phyloP scores from a whole-genome alignment of 2,888 invertebrate species.

The Yponomeuta sedellus region DNA sequence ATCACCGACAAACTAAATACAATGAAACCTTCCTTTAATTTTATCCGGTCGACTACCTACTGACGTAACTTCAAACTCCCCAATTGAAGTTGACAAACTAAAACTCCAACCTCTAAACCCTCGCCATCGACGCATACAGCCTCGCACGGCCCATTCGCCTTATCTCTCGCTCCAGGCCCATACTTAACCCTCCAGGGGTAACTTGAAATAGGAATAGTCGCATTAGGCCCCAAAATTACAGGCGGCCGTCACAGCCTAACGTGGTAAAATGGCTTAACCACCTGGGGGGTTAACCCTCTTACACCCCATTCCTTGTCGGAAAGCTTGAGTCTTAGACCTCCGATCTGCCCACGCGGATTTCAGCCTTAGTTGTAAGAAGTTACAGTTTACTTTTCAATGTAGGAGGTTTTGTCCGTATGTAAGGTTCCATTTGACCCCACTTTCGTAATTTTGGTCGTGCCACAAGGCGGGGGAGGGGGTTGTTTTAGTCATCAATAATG shows the following conservation, averaged over 20 bases:
- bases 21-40: too few relatives aligned
- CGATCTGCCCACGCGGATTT: conserved; percentile 20
- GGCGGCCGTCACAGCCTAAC: conserved; percentile 74
- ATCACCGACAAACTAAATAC: too few relatives aligned
- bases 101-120: neutral
- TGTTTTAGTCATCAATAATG: conserved; percentile 73
- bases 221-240: conserved; percentile 74
- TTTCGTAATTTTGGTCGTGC: conserved; percentile 29
- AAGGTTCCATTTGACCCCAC: conserved; percentile 71
- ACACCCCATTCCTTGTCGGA: conserved; percentile 35
- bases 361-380: conserved; percentile 24
- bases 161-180: conserved; percentile 66
- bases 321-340: conserved; percentile 35
- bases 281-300: conserved; percentile 63
- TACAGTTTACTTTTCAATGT: neutral
- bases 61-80: neutral
- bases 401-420: neutral
- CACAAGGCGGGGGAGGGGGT: conserved; percentile 35
- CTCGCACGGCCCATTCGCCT: conserved; percentile 26
- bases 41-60: too few relatives aligned
- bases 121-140: neutral
- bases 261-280: conserved; percentile 72
- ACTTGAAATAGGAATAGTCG: conserved; percentile 75
- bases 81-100: neutral
- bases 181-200: conserved; percentile 66